Evolutionary conservation across 2,113 vertebrate genomes (phyloP).

Genomic region (Siniperca chuatsi): DNA sequence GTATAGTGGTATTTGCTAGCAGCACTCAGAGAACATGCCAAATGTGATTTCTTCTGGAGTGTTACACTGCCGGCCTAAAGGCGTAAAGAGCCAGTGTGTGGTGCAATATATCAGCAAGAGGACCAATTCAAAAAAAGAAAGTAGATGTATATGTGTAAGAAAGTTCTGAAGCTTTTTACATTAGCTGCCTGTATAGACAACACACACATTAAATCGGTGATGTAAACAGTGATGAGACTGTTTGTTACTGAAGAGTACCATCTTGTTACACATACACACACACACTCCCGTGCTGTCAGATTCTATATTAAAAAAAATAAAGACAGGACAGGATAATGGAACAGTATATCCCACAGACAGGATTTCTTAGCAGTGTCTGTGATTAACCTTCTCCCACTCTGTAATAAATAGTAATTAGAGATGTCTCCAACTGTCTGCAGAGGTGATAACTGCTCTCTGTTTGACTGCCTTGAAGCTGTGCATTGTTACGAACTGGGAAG

Average conservation of each 20-base stretch:
- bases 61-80: conserved; percentile 16
- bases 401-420: conserved; percentile 52
- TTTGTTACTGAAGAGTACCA: no score
- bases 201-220: not conserved
- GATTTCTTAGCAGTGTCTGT: conserved; percentile 15
- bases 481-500: conserved; percentile 43
- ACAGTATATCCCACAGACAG: conserved; percentile 4
- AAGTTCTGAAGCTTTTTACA: not conserved
- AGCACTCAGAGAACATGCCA: conserved; percentile 31
- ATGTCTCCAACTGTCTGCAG: conserved; percentile 49
- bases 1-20: conserved; percentile 11
- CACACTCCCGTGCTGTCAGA: not conserved
- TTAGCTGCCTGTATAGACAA: not conserved
- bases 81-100: conserved; percentile 25
- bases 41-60: conserved; percentile 51
- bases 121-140: conserved; percentile 28
- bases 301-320: not conserved
- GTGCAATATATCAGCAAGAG: conserved; percentile 29
- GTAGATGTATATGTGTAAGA: conserved; percentile 9
- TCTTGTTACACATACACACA: not conserved
- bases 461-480: conserved; percentile 46
- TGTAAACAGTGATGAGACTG: not conserved
- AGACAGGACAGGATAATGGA: not conserved
- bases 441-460: conserved; percentile 54
- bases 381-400: conserved; percentile 31